phyloP scores from a whole-genome alignment of 37 sponge, comb jelly and placozoan species.

The Geodia barretti region DNA sequence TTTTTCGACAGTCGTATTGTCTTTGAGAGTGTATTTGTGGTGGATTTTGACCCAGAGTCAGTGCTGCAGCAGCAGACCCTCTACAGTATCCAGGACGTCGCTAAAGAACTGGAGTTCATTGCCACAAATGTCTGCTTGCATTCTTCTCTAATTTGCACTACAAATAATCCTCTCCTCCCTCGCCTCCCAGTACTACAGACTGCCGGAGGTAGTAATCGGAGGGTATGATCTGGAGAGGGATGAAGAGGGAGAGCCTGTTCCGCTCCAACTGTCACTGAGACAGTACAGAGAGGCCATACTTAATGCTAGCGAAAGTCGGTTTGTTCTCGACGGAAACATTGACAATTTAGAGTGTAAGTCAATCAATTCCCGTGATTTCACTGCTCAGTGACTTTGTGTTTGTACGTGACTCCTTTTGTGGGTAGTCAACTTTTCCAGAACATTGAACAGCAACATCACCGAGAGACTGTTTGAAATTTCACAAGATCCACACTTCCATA shows the following conservation, averaged over 20 bases:
- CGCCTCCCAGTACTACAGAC: conserved; percentile 37
- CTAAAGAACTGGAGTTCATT: conserved; percentile 2
- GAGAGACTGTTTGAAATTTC: neutral
- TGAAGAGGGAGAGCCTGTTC: conserved; percentile 7
- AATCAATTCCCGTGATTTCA: no score
- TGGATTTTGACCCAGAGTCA: neutral
- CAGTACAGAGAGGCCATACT: conserved; percentile 28
- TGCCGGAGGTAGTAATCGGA: conserved; percentile 41
- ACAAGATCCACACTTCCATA: conserved; percentile 3
- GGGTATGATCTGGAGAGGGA: conserved; percentile 32
- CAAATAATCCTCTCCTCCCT: neutral
- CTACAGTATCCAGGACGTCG: conserved; percentile 5
- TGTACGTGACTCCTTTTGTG: neutral
- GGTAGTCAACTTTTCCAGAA: neutral
- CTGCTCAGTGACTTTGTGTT: no score
- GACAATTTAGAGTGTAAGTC: neutral
- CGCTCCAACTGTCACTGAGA: conserved; percentile 13
- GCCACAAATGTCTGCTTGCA: neutral
- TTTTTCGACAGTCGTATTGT: conserved; percentile 24
- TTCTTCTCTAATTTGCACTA: neutral
- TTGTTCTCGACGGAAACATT: conserved; percentile 17
- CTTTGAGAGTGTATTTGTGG: conserved; percentile 31
- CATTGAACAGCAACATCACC: neutral
- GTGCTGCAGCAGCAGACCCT: neutral
- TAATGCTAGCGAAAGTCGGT: conserved; percentile 7